These are phyloP conservation scores for Gasterosteus aculeatus DNA, from an alignment of 2,113 vertebrate genomes.

Conservation along the genomic window DNA sequence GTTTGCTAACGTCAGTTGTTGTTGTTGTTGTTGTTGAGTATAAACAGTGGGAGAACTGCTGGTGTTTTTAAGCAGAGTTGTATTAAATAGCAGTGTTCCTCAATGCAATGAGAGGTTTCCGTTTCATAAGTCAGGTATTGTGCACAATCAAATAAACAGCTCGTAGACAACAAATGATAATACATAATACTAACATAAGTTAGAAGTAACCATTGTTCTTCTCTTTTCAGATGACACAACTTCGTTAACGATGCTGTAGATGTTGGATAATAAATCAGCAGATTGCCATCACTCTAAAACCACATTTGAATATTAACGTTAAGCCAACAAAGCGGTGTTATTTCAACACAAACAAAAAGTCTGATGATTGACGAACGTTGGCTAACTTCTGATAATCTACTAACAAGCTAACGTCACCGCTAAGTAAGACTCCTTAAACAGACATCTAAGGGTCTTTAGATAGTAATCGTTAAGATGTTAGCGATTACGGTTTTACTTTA, in stretches of 20 bases:
- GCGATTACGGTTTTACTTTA: no score
- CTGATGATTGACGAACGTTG: neutral
- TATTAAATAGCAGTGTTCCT: slow-evolving; percentile 19
- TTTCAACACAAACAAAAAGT: slow-evolving; percentile 11
- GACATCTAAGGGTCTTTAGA: neutral
- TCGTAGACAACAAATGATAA: neutral
- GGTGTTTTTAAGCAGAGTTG: neutral
- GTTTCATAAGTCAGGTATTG: neutral
- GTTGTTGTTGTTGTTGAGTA: slow-evolving; percentile 22
- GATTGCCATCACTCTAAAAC: neutral
- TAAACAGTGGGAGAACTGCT: neutral
- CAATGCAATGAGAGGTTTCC: slow-evolving; percentile 25
- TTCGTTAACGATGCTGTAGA: neutral
- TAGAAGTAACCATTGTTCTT: neutral
- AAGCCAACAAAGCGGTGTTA: neutral
- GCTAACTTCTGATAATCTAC: slow-evolving; percentile 45
- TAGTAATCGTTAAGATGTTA: neutral
- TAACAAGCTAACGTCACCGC: slow-evolving; percentile 33
- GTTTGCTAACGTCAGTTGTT: slow-evolving; percentile 1
- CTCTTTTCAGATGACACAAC: neutral
- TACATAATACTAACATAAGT: no score
- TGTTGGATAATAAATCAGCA: neutral
- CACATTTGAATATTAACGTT: neutral
- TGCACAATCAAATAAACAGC: neutral
- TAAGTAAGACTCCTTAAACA: neutral